Evolutionary conservation across 2,113 vertebrate genomes (phyloP).

Genomic region (Rhodinocichla rosea): DNA sequence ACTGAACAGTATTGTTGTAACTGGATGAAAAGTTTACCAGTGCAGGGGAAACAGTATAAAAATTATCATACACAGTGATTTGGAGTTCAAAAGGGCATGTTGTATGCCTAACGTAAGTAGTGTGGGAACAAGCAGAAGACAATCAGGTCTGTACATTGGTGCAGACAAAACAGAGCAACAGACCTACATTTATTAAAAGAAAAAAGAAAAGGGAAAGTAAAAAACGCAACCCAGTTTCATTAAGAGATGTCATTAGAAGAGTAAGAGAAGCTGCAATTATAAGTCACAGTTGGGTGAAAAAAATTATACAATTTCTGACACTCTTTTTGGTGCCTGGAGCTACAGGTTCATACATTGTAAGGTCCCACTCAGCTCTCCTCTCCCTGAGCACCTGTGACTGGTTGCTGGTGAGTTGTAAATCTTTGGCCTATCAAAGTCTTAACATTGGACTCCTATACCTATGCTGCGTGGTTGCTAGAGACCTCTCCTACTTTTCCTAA

Average conservation of each 20-base stretch:
- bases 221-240: background rate
- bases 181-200: background rate
- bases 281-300: background rate
- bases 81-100: background rate
- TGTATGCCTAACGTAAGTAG: background rate
- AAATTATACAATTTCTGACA: background rate
- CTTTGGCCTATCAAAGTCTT: background rate
- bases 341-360: background rate
- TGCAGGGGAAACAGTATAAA: background rate
- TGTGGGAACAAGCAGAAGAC: background rate
- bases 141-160: background rate
- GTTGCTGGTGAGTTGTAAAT: background rate
- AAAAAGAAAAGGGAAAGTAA: rapidly evolving
- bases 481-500: background rate
- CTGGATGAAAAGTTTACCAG: constrained; percentile 5
- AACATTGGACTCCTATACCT: background rate
- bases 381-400: rapidly evolving
- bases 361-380: background rate
- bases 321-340: background rate
- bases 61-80: background rate
- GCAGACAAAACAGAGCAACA: background rate
- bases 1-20: background rate
- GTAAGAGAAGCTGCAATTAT: background rate
- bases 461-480: background rate
- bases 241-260: background rate